Conservation (phyloP, 53 echinoderm and acorn worm genomes). For the Crossaster papposus region DNA sequence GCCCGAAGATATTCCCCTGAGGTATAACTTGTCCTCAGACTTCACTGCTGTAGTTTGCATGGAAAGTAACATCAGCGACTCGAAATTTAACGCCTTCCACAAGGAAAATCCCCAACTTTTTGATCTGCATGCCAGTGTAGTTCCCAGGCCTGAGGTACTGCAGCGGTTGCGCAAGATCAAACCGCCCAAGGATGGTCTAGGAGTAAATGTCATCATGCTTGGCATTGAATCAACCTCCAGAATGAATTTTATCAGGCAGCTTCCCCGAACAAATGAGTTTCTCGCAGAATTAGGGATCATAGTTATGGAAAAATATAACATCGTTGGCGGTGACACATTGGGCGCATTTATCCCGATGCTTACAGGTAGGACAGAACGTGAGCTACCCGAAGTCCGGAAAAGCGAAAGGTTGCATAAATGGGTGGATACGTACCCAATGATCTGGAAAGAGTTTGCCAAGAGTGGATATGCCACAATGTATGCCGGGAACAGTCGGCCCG, state of each 20-base stretch:
- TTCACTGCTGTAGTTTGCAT: slow-evolving; percentile 27
- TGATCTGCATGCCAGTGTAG: slow-evolving; percentile 62
- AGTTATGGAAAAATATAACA: slow-evolving; percentile 61
- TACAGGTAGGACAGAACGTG: slow-evolving; percentile 55
- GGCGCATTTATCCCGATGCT: slow-evolving; percentile 66
- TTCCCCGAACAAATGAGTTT: slow-evolving; percentile 48
- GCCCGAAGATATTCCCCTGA: slow-evolving; percentile 5
- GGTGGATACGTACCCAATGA: slow-evolving; percentile 58
- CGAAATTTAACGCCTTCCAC: slow-evolving; percentile 20
- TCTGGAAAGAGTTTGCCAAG: slow-evolving; percentile 61
- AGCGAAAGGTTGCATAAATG: not conserved
- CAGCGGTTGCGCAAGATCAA: not conserved
- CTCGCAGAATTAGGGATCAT: slow-evolving; percentile 31
- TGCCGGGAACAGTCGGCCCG: slow-evolving; percentile 52
- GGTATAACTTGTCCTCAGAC: slow-evolving; percentile 34
- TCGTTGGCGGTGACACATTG: slow-evolving; percentile 64
- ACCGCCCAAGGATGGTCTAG: slow-evolving; percentile 26
- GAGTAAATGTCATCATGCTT: slow-evolving; percentile 68
- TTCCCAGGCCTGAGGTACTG: slow-evolving; percentile 41
- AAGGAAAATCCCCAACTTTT: not conserved
- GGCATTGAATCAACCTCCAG: slow-evolving; percentile 65
- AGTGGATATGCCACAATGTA: slow-evolving; percentile 69
- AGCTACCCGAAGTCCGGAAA: slow-evolving; percentile 56
- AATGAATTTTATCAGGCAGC: slow-evolving; percentile 65
- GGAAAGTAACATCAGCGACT: not conserved